phyloP scores from a whole-genome alignment of 2,797 vertebrate species.

The Clamator glandarius region DNA sequence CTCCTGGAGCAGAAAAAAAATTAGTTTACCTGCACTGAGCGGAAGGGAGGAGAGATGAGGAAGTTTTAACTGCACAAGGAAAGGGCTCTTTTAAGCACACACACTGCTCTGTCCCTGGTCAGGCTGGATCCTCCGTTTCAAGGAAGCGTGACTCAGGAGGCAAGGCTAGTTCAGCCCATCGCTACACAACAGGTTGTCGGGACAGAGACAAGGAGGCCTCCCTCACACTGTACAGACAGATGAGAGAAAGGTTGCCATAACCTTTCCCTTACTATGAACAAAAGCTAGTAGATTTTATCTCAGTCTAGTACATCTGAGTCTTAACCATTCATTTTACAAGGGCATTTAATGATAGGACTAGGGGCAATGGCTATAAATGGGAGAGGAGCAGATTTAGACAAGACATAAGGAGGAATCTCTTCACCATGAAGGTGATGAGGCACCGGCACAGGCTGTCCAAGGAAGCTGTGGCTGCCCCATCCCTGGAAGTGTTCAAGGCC shows the following conservation, averaged over 20 bases:
- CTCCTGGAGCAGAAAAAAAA: background rate
- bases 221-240: background rate
- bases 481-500: too few relatives aligned
- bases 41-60: background rate
- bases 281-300: background rate
- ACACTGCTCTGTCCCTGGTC: background rate
- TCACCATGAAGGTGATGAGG: too few relatives aligned
- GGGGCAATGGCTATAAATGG: too few relatives aligned
- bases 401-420: too few relatives aligned
- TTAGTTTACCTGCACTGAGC: background rate
- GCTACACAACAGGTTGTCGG: background rate
- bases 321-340: background rate
- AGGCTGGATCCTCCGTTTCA: background rate
- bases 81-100: background rate
- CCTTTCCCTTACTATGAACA: background rate
- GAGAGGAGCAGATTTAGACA: too few relatives aligned
- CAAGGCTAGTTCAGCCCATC: conserved; percentile 9
- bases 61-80: background rate
- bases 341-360: too few relatives aligned
- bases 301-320: background rate
- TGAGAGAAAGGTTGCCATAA: background rate
- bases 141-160: background rate
- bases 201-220: background rate
- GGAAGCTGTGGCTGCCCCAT: too few relatives aligned
- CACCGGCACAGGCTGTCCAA: too few relatives aligned